Percentiles rank a stretch among this genome's conserved stretches.
These are phyloP conservation scores for Microdon myrmicae DNA, from an alignment of 2,888 invertebrate species.

Conservation along the genomic window DNA sequence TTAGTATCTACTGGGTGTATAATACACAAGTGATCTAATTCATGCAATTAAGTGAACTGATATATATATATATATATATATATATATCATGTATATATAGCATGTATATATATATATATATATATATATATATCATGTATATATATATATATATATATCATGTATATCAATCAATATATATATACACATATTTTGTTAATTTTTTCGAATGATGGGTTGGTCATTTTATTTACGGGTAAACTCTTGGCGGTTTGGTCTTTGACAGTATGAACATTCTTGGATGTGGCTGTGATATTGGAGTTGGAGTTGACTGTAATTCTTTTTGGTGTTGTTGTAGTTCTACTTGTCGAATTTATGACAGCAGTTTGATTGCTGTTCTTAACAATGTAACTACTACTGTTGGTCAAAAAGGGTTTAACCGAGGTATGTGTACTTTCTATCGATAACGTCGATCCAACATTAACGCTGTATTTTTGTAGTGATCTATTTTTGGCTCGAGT, in stretches of 20 bases:
- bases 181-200: too few species aligned
- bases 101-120: not conserved
- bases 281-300: slow-evolving; percentile 50
- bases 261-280: slow-evolving; percentile 41
- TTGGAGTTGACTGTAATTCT: slow-evolving; percentile 39
- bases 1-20: too few species aligned
- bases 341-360: slow-evolving; percentile 15
- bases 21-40: not conserved
- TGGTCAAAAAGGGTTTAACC: slow-evolving; percentile 24
- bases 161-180: not conserved
- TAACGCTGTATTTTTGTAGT: slow-evolving; percentile 42
- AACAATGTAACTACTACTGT: slow-evolving; percentile 47
- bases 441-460: slow-evolving; percentile 37
- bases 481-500: slow-evolving; percentile 47
- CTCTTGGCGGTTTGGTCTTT: slow-evolving; percentile 46
- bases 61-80: not conserved
- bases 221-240: slow-evolving; percentile 41
- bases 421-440: slow-evolving; percentile 29
- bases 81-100: not conserved
- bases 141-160: too few species aligned
- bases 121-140: not conserved
- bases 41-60: too few species aligned
- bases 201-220: slow-evolving; percentile 24
- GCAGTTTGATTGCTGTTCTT: slow-evolving; percentile 39
- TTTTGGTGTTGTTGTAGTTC: slow-evolving; percentile 34